phyloP scores from a whole-genome alignment of 1,140 invertebrate species.

The Halotydeus destructor region DNA sequence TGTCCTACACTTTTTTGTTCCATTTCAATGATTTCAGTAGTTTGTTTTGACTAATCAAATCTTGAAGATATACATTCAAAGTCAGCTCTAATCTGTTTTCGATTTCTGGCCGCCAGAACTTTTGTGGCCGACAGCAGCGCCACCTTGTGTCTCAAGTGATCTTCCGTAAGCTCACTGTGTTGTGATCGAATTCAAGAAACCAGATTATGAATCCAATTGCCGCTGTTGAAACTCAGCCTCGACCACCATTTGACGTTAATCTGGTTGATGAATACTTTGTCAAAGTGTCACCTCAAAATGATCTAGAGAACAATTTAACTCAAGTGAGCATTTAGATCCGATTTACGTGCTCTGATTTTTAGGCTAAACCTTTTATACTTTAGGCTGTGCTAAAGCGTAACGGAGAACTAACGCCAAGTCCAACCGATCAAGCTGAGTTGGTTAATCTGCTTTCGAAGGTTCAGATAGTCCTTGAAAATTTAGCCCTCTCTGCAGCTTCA shows the following conservation, averaged over 20 bases:
- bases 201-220: too few relatives aligned
- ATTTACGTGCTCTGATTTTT: constrained; percentile 4
- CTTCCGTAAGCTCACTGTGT: too few relatives aligned
- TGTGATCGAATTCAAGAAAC: too few relatives aligned
- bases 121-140: too few relatives aligned
- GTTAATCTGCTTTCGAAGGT: constrained; percentile 80
- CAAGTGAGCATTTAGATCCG: constrained; percentile 1
- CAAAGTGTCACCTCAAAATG: neutral
- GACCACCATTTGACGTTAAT: constrained; percentile 10
- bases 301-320: neutral
- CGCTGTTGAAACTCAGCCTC: too few relatives aligned
- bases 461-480: constrained; percentile 70
- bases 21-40: too few relatives aligned
- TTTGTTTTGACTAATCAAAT: too few relatives aligned
- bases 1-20: too few relatives aligned
- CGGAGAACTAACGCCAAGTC: constrained; percentile 63
- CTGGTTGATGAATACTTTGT: constrained; percentile 10
- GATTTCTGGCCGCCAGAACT: too few relatives aligned
- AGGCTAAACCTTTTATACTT: constrained; percentile 10
- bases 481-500: constrained; percentile 71
- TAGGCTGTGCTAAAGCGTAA: constrained; percentile 73
- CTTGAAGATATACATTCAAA: too few relatives aligned
- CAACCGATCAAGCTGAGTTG: constrained; percentile 69
- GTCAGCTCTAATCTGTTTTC: too few relatives aligned
- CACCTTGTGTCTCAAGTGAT: too few relatives aligned